A percentile compares a stretch with the other conserved stretches of the same genome.
Conservation (phyloP, 2,113 vertebrate genomes). For the Dipodomys stephensi region DNA sequence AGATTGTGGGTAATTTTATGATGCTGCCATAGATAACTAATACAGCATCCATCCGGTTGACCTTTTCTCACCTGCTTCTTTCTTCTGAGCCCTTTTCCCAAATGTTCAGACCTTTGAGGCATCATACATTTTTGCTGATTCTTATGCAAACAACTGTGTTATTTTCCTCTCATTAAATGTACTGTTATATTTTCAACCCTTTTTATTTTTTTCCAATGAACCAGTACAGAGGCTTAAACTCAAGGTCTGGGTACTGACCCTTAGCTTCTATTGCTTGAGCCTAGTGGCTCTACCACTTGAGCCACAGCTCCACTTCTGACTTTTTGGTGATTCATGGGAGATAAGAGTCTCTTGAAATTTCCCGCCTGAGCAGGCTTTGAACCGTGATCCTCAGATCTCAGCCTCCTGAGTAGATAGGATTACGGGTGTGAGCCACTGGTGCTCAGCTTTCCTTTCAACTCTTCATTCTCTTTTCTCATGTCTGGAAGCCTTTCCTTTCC, state of each 20-base stretch:
- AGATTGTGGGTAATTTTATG: conserved; percentile 13
- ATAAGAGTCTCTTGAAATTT: too few species aligned
- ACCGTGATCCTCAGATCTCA: too few species aligned
- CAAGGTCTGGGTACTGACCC: too few species aligned
- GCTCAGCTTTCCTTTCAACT: not conserved
- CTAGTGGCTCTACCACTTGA: too few species aligned
- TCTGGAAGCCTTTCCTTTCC: not conserved
- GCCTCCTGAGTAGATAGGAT: too few species aligned
- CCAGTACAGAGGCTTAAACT: too few species aligned
- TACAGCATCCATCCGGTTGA: not conserved
- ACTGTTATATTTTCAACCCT: not conserved
- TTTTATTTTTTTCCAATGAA: too few species aligned
- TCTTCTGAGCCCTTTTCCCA: not conserved
- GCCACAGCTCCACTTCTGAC: too few species aligned
- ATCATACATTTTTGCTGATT: conserved; percentile 28
- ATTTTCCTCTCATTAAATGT: not conserved
- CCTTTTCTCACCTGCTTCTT: not conserved
- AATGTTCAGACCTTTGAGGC: conserved; percentile 24
- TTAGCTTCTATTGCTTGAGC: too few species aligned
- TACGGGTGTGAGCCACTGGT: too few species aligned
- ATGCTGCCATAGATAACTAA: not conserved
- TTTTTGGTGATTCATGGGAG: too few species aligned
- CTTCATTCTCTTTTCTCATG: not conserved
- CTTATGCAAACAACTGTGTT: not conserved
- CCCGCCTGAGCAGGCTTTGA: too few species aligned